Conservation (phyloP, 2,797 vertebrate species). For the Enteromius thamalakanensis region DNA sequence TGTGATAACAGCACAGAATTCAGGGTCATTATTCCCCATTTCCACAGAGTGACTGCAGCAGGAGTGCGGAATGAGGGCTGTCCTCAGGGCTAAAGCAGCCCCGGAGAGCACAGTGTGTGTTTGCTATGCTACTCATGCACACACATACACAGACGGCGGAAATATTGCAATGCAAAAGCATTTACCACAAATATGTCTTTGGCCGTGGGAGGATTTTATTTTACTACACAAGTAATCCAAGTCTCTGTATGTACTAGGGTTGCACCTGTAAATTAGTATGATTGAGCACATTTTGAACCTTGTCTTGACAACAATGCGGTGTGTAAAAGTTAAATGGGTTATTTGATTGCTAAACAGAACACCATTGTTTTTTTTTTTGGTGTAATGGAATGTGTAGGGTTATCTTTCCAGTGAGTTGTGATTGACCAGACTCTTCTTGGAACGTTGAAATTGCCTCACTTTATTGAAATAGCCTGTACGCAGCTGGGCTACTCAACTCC, state of each 20-base stretch:
- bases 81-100: not conserved
- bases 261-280: not conserved
- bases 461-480: too few relatives aligned
- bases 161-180: not conserved
- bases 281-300: not conserved
- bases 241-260: not conserved
- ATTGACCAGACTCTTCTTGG: too few relatives aligned
- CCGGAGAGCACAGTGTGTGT: constrained; percentile 21
- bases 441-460: too few relatives aligned
- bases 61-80: constrained; percentile 4
- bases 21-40: constrained; percentile 57
- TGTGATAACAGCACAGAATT: constrained; percentile 53
- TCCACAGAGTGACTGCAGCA: constrained; percentile 33
- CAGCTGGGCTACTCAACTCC: too few relatives aligned
- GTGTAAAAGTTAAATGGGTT: not conserved
- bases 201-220: too few relatives aligned
- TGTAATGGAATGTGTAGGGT: too few relatives aligned
- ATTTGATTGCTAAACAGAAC: too few relatives aligned
- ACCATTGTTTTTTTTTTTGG: too few relatives aligned
- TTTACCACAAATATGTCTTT: not conserved
- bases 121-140: constrained; percentile 6
- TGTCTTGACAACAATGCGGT: not conserved
- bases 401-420: too few relatives aligned
- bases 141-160: not conserved
- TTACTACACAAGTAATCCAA: not conserved